Evolutionary conservation across 2,888 invertebrate genomes (phyloP), one percentile per base, ranked within the genome.

Genomic region (Catocala nupta): DNA sequence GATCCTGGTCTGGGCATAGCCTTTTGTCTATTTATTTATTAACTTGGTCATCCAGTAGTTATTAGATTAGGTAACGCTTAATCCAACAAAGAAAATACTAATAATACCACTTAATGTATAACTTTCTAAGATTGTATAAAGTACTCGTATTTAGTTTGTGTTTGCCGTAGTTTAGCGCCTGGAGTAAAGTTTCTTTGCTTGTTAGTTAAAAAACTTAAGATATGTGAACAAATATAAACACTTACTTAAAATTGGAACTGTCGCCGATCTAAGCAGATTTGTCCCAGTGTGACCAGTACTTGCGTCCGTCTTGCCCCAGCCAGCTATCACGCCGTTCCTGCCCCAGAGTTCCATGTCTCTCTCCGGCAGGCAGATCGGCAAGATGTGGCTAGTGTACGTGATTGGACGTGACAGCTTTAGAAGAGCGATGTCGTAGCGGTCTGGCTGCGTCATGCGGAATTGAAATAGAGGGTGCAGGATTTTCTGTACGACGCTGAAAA

Each of bases 301-400:
- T 0, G 96, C 94, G 69, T 97, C 96, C 0, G 97, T 97, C 87
- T 97, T 97, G 1, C 97, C 97, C 97, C 97, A 98, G 0, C 97
- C 97, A 0, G 97, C 97, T 0, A 97, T 97, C 0, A 94, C 90
- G 0, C 93, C 94, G 0, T 89, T 82, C 59, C 89, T 86, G 0
- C 94, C 94, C 0, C 90, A 56, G 1, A 93, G 57, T 36, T 90
- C 88, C 74, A 93, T 71, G 13, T 90, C 90, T 0, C 80, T 63
- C 8, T 95, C 94, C 0, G 98, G 98, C 49, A 98, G 92, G 79
- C 98, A 98, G 64, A 98, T 97, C 0, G 98, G 97, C 36, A 96
- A 90, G 69, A 98, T 97, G 80, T 97, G 97, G 43, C 92, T 95
- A 55, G 94, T 94, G 77, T 95, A 96, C 0, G 90, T 89, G 12